Evolutionary conservation across 2,797 vertebrate species (phyloP), one percentile per base, ranked within the genome.

Genomic region (Eupleurogrammus muticus): DNA sequence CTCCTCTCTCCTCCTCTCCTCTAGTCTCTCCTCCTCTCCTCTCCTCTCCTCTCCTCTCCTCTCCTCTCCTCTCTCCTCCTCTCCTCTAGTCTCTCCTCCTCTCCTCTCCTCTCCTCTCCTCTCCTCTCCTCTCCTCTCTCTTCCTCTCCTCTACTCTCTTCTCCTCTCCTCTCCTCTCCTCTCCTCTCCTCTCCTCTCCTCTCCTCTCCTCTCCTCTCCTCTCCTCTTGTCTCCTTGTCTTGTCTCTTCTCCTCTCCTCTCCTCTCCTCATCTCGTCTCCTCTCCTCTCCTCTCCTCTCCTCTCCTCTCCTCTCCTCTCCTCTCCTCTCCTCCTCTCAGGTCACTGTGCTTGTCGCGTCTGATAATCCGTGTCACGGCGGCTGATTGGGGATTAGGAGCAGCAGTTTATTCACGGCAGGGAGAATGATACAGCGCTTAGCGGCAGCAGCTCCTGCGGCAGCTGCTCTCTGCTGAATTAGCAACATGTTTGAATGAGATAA

Each of bases 401-500:
- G 94, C 91, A 92, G 92, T 95, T 95, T 96, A 95, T 95, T 96
- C 95, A 94, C 92, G 92, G 94, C 92, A 74, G 95, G 95, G 94
- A 93, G 94, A 95, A 94, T 95, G 94, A 95, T 95, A 92, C 94
- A 94, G 95, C 92, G 91, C 94, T 95, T 94, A 95, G 94, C 80
- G 90, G 75, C 88, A 88, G 85, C 84, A 93, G 89, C 90, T 92
- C 91, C 93, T 80, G 92, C 93, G 92, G 93, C 93, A 92, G 91
- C 85, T 84, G 91, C 85, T 91, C 93, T 94, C 93, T 96, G 96
- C 95, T 96, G 96, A 96, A 96, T 96, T 96, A 96, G 95, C 96
- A 96, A 94, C 94, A 95, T 96, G 96, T 95, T 96, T 95, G 95
- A 96, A 96, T 95, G 95, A 95, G 96, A 96, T 96, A 96, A 97